Conservation (phyloP, 2,888 invertebrate species). For the Serrognathus titanus region DNA sequence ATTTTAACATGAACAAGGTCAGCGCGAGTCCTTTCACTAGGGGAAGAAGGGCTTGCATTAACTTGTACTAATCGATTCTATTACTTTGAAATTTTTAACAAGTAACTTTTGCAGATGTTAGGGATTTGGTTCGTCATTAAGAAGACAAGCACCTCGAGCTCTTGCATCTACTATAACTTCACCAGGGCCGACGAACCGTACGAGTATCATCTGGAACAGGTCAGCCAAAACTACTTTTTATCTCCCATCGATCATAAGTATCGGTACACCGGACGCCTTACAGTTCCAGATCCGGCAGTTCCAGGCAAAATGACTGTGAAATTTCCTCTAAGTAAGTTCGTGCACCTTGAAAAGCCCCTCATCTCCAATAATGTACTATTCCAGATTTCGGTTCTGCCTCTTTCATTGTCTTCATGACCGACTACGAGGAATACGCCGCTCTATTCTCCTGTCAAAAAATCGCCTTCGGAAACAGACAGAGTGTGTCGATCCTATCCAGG, state of each 20-base stretch:
- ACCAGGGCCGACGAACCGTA: conserved; percentile 66
- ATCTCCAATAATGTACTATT: conserved; percentile 5
- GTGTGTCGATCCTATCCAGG: conserved; percentile 78
- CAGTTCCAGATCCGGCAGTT: conserved; percentile 60
- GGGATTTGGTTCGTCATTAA: conserved; percentile 80
- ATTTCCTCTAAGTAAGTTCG: conserved; percentile 74
- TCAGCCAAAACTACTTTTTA: conserved; percentile 66
- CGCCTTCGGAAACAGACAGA: conserved; percentile 70
- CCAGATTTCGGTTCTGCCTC: conserved; percentile 71
- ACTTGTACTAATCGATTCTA: too few species aligned
- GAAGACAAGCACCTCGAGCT: conserved; percentile 77
- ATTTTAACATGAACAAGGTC: too few species aligned
- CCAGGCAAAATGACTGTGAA: conserved; percentile 72
- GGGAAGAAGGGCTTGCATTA: too few species aligned
- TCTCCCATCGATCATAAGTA: conserved; percentile 77
- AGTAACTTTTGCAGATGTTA: conserved; percentile 57
- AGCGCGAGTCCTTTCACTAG: too few species aligned
- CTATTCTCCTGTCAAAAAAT: conserved; percentile 78
- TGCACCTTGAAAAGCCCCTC: not conserved
- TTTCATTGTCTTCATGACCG: conserved; percentile 71
- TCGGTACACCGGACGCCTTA: conserved; percentile 70
- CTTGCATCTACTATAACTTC: conserved; percentile 77
- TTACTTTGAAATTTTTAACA: too few species aligned
- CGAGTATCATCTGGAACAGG: conserved; percentile 66
- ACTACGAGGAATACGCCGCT: conserved; percentile 71